Percentiles rank a stretch among this genome's conserved stretches.
Conservation (phyloP, 2,797 vertebrate species). For the Acanthurus leucopareius region DNA sequence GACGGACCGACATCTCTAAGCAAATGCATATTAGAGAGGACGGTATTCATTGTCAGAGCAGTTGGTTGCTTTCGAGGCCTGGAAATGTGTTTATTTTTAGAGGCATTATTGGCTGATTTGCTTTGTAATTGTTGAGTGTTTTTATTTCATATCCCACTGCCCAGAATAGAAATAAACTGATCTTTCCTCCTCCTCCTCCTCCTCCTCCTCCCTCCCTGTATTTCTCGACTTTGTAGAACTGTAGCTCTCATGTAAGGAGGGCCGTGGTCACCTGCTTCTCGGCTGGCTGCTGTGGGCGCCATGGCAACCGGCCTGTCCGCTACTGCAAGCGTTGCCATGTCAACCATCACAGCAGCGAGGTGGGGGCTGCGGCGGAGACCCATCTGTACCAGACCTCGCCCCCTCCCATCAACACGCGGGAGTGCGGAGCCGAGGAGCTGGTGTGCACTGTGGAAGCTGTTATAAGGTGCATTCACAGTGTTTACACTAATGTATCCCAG, state of each 20-base stretch:
- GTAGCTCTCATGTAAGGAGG: slow-evolving; percentile 97
- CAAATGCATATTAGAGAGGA: slow-evolving; percentile 4
- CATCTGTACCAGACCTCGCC: slow-evolving; percentile 99
- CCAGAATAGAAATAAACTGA: slow-evolving; percentile 48
- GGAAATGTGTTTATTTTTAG: slow-evolving; percentile 58
- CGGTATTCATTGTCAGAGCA: slow-evolving; percentile 17
- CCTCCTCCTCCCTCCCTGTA: not conserved
- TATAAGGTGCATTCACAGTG: slow-evolving; percentile 88
- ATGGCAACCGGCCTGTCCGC: slow-evolving; percentile 97
- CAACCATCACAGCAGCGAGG: slow-evolving; percentile 97
- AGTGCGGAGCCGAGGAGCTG: slow-evolving; percentile 97
- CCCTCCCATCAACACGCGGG: slow-evolving; percentile 97
- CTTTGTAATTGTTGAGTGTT: slow-evolving; percentile 33
- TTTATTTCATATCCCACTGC: slow-evolving; percentile 30
- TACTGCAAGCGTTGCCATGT: slow-evolving; percentile 99
- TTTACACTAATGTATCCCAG: slow-evolving; percentile 20
- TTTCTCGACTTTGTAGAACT: slow-evolving; percentile 88
- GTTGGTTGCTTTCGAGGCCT: slow-evolving; percentile 16
- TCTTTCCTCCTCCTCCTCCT: slow-evolving; percentile 16
- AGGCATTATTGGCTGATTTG: slow-evolving; percentile 32
- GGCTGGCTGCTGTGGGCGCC: slow-evolving; percentile 96
- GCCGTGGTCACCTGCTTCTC: slow-evolving; percentile 99
- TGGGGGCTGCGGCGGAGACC: slow-evolving; percentile 93
- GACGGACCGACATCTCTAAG: slow-evolving; percentile 39
- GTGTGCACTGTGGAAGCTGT: slow-evolving; percentile 98